Conservation (phyloP, 2,888 invertebrate species). For the Erannis defoliaria region DNA sequence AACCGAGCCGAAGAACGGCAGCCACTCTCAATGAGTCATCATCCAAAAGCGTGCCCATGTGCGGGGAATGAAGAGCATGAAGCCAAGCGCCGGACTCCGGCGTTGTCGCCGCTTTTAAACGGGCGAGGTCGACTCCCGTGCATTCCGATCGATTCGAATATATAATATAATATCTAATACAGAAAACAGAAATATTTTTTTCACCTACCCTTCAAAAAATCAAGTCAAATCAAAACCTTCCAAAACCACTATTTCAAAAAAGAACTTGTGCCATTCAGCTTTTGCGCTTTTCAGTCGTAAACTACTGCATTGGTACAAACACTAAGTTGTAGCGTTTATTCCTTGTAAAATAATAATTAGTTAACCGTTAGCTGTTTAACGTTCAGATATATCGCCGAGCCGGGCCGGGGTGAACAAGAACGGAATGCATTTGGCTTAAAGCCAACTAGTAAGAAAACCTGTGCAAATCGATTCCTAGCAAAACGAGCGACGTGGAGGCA, state of each 20-base stretch:
- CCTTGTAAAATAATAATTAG: conserved; percentile 52
- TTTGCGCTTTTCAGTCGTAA: not conserved
- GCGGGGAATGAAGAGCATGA: too few relatives aligned
- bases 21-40: too few relatives aligned
- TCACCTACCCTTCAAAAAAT: too few relatives aligned
- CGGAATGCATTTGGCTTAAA: conserved; percentile 54
- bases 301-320: conserved; percentile 12
- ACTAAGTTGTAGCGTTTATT: conserved; percentile 45
- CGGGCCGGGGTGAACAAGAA: conserved; percentile 37
- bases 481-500: conserved; percentile 31
- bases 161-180: too few relatives aligned
- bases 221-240: not conserved
- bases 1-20: too few relatives aligned
- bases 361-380: conserved; percentile 51
- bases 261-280: not conserved
- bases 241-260: not conserved
- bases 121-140: too few relatives aligned
- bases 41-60: too few relatives aligned
- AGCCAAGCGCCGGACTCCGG: too few relatives aligned
- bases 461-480: conserved; percentile 55
- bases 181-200: too few relatives aligned
- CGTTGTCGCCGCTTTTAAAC: too few relatives aligned
- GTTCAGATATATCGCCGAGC: conserved; percentile 30
- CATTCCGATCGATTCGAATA: too few relatives aligned
- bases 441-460: conserved; percentile 57